Conservation (phyloP, 2,888 invertebrate genomes). For the Coecobrya sp. region DNA sequence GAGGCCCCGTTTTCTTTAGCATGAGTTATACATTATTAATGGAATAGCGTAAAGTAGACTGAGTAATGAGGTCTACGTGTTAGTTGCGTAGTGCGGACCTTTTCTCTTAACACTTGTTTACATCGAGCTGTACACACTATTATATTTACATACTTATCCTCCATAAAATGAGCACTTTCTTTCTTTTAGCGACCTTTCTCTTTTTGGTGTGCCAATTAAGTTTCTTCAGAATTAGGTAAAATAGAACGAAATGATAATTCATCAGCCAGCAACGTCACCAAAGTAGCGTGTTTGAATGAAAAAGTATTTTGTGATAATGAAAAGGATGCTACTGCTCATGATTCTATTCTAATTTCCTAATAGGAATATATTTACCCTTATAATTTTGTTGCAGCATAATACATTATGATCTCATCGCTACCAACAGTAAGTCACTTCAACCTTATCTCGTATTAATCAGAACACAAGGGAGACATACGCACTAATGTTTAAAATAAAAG, state of each 20-base stretch:
- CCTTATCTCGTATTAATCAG: slow-evolving; percentile 39
- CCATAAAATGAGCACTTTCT: neutral
- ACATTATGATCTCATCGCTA: neutral
- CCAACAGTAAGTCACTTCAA: slow-evolving; percentile 17
- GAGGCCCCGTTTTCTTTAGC: neutral
- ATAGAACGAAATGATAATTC: slow-evolving; percentile 56
- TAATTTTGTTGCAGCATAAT: slow-evolving; percentile 26
- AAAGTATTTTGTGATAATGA: slow-evolving; percentile 37
- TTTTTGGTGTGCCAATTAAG: slow-evolving; percentile 9
- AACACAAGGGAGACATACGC: neutral
- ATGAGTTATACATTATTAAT: slow-evolving; percentile 50
- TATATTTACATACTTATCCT: neutral
- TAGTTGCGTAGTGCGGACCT: neutral
- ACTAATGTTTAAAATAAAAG: neutral
- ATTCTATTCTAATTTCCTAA: slow-evolving; percentile 46
- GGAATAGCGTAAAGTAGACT: neutral
- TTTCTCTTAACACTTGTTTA: neutral
- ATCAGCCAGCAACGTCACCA: slow-evolving; percentile 39
- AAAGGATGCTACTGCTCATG: slow-evolving; percentile 35
- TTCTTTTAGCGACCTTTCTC: slow-evolving; percentile 14
- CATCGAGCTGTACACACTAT: neutral
- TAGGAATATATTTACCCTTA: slow-evolving; percentile 45
- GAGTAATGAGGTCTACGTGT: neutral
- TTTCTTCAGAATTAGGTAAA: slow-evolving; percentile 49
- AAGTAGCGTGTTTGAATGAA: slow-evolving; percentile 20